Percentiles rank a stretch among this genome's conserved stretches.
Conservation (phyloP, 2,797 vertebrate genomes). For the Sparidentex hasta region DNA sequence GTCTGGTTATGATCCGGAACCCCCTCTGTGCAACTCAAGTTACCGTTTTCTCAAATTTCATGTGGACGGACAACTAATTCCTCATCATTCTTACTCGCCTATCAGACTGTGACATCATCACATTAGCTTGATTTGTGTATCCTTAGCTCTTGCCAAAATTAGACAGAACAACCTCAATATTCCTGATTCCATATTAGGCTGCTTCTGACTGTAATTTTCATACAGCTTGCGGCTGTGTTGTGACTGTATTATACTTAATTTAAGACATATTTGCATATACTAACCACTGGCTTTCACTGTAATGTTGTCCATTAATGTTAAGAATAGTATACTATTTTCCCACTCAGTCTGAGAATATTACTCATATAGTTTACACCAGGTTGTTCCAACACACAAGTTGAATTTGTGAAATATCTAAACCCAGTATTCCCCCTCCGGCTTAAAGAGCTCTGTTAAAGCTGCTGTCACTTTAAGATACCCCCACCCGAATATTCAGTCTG, state of each 20-base stretch:
- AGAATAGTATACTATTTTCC: background rate
- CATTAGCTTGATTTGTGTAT: conserved; percentile 8
- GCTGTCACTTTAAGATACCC: no score
- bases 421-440: no score
- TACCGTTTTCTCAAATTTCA: conserved; percentile 45
- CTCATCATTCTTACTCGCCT: conserved; percentile 38
- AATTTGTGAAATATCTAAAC: no score
- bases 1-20: background rate
- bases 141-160: conserved; percentile 19
- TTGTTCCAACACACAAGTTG: background rate
- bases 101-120: conserved; percentile 22
- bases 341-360: background rate
- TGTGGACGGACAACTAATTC: conserved; percentile 1
- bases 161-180: conserved; percentile 27
- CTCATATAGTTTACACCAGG: background rate
- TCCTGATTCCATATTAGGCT: conserved; percentile 20
- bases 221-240: background rate
- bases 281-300: background rate
- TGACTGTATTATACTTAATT: background rate
- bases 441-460: no score
- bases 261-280: background rate
- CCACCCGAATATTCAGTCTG: no score
- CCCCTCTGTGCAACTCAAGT: conserved; percentile 21
- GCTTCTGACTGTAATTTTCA: conserved; percentile 10
- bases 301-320: background rate